Conservation (phyloP, 2,113 vertebrate genomes). For the Zosterops japonicus region DNA sequence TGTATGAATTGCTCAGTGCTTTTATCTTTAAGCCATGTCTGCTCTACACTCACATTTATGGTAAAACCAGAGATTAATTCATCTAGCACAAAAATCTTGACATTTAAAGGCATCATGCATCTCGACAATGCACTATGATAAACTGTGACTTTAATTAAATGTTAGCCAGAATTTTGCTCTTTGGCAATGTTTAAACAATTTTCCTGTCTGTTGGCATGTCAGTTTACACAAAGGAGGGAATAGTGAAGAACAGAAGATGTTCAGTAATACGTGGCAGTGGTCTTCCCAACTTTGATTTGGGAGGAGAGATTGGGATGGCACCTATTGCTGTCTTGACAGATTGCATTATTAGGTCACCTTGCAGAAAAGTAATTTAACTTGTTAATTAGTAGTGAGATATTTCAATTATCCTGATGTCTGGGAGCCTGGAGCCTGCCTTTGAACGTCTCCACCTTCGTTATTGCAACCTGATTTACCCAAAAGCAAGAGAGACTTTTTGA, state of each 20-base stretch:
- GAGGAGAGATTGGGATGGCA: neutral
- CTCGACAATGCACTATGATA: neutral
- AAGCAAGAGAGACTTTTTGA: neutral
- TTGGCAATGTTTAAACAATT: neutral
- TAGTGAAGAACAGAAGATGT: neutral
- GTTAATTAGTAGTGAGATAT: conserved; percentile 28
- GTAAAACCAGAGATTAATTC: neutral
- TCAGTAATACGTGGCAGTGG: neutral
- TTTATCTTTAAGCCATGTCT: neutral
- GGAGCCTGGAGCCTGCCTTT: neutral
- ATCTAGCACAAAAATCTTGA: neutral
- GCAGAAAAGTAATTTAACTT: conserved; percentile 19
- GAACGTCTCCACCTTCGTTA: neutral
- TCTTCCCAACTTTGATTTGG: neutral
- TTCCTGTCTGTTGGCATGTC: neutral
- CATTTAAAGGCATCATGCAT: neutral
- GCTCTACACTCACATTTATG: neutral
- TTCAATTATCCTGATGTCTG: neutral
- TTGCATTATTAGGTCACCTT: conserved; percentile 24
- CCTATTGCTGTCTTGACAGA: neutral
- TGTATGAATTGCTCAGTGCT: neutral
- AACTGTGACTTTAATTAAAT: neutral
- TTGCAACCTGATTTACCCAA: neutral
- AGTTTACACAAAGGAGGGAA: neutral
- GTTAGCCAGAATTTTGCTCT: neutral